Evolutionary conservation across 2,113 vertebrate species (phyloP).

Genomic region (Laterallus jamaicensis): DNA sequence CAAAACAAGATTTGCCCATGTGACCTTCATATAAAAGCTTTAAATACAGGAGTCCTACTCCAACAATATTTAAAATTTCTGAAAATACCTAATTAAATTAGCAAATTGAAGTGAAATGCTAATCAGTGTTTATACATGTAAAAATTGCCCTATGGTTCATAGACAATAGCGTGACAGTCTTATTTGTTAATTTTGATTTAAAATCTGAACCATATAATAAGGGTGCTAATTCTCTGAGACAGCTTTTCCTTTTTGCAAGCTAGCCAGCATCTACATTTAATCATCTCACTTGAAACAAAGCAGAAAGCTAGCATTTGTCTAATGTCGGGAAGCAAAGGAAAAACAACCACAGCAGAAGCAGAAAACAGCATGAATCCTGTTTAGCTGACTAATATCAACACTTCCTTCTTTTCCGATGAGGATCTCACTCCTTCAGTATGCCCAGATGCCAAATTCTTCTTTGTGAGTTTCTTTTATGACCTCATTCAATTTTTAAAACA

Average conservation of each 20-base stretch:
- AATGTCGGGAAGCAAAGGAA: constrained; percentile 5
- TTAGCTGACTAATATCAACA: constrained; percentile 25
- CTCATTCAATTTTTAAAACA: constrained; percentile 64
- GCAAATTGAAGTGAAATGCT: constrained; percentile 58
- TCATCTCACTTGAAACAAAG: constrained; percentile 49
- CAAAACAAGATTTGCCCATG: constrained; percentile 85
- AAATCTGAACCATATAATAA: constrained; percentile 39
- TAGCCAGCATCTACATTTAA: constrained; percentile 12
- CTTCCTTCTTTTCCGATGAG: constrained; percentile 43
- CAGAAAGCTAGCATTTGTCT: constrained; percentile 26
- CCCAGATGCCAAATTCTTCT: constrained; percentile 11
- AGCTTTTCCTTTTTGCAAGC: constrained; percentile 11
- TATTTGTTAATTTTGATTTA: constrained; percentile 62
- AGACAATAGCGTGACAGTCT: constrained; percentile 10
- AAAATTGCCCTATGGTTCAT: constrained; percentile 12
- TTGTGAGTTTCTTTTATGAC: constrained; percentile 53
- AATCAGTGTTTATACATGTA: constrained; percentile 65
- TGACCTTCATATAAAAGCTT: constrained; percentile 80
- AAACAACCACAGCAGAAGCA: neutral
- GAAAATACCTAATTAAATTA: constrained; percentile 68
- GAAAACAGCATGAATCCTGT: constrained; percentile 1
- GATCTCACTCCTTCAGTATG: neutral
- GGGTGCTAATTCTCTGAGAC: constrained; percentile 10
- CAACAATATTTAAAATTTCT: constrained; percentile 73
- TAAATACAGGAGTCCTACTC: constrained; percentile 74